A percentile compares a stretch with the other conserved stretches of the same genome.
Conservation (phyloP, 2,888 invertebrate genomes). For the Mesoligia furuncula region DNA sequence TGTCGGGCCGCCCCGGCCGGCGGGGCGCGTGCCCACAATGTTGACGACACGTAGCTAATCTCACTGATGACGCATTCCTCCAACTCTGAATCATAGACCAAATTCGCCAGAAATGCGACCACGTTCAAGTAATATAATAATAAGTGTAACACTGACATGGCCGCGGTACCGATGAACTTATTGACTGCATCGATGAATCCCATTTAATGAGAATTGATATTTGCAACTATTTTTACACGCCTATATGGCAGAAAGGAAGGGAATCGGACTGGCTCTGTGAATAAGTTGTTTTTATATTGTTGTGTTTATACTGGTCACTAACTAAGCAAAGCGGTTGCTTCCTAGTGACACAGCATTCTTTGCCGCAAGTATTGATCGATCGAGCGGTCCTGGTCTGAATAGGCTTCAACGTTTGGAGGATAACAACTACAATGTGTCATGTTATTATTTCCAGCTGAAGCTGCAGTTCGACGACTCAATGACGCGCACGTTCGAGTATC, state of each 20-base stretch:
- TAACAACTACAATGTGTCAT: not conserved
- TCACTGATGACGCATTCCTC: constrained; percentile 9
- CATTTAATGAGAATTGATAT: constrained; percentile 4
- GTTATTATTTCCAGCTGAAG: constrained; percentile 92
- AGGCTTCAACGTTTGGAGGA: not conserved
- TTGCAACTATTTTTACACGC: not conserved
- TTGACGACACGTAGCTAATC: not conserved
- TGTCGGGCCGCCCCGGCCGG: not conserved
- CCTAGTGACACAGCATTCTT: not conserved
- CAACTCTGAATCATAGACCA: constrained; percentile 28
- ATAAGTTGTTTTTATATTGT: not conserved
- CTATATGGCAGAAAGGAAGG: not conserved
- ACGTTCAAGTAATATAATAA: constrained; percentile 1
- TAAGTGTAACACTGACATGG: not conserved
- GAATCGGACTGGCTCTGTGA: not conserved
- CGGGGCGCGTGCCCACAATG: not conserved
- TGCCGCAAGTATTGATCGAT: not conserved
- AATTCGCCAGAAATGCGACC: constrained; percentile 13
- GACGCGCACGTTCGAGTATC: constrained; percentile 97
- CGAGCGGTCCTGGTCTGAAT: not conserved
- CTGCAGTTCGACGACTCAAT: constrained; percentile 97
- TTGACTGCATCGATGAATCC: constrained; percentile 1
- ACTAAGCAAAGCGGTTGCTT: not conserved
- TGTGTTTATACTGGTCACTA: not conserved
- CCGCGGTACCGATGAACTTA: constrained; percentile 1